These are phyloP conservation scores for Berghia stephanieae DNA, from an alignment of 1,140 invertebrate species.

Conservation along the genomic window DNA sequence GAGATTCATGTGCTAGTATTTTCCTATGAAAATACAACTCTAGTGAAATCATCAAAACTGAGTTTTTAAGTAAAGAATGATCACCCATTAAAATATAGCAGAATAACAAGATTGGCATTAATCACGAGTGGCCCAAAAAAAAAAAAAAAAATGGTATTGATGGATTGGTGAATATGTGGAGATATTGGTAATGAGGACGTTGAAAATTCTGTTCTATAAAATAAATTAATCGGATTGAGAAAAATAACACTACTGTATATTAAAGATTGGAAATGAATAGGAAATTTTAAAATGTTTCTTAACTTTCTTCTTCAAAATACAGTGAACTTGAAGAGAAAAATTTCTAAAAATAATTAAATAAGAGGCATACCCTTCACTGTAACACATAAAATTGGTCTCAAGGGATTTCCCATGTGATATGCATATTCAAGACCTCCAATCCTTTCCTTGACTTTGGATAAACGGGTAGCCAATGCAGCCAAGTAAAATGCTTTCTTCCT, in stretches of 20 bases:
- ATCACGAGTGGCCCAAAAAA: no score
- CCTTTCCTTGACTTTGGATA: slow-evolving; percentile 64
- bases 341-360: neutral
- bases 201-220: neutral
- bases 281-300: neutral
- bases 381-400: slow-evolving; percentile 77
- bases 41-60: no score
- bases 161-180: no score
- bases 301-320: neutral
- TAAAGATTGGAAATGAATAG: neutral
- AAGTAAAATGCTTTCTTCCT: slow-evolving; percentile 85
- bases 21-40: no score
- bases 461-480: slow-evolving; percentile 73
- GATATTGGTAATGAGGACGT: no score
- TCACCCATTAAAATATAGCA: no score
- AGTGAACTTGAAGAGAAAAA: slow-evolving; percentile 1
- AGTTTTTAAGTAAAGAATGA: no score
- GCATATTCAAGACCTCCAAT: slow-evolving; percentile 68
- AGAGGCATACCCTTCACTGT: slow-evolving; percentile 67
- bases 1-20: no score
- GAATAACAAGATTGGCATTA: no score
- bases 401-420: slow-evolving; percentile 70
- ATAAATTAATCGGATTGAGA: neutral
- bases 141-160: no score
- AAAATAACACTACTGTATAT: neutral